Evolutionary conservation across 1,140 invertebrate genomes (phyloP).

Genomic region (Trachymyrmex septentrionalis): DNA sequence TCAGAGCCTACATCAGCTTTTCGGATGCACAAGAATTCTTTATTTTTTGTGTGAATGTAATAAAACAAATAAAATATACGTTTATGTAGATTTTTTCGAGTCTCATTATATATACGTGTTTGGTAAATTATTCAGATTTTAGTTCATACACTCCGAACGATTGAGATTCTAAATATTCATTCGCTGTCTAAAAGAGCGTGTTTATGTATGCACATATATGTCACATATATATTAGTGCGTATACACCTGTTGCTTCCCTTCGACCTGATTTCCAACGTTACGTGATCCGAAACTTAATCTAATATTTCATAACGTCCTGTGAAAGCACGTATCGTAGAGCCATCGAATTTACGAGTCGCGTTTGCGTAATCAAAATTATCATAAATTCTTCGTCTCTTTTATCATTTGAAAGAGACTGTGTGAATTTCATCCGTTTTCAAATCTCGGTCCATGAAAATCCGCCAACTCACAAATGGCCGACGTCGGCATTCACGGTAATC

Average conservation of each 20-base stretch:
- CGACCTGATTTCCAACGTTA: background rate
- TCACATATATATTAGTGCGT: background rate
- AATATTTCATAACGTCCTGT: background rate
- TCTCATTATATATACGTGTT: no score
- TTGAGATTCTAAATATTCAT: background rate
- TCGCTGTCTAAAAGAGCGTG: background rate
- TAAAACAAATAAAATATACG: no score
- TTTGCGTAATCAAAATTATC: background rate
- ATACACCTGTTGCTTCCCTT: background rate
- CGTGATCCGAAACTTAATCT: background rate
- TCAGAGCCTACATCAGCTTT: no score
- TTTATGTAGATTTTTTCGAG: no score
- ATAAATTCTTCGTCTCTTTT: background rate
- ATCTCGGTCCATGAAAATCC: background rate
- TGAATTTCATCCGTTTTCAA: background rate
- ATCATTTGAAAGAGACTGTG: background rate
- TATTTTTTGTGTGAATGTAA: no score
- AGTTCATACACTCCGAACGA: background rate
- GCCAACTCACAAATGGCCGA: background rate
- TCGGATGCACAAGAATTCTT: no score
- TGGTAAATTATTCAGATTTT: background rate
- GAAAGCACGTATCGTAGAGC: background rate
- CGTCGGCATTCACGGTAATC: no score
- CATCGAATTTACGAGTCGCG: background rate
- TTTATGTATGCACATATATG: no score